A percentile compares a stretch with the other conserved stretches of the same genome.
phyloP scores from a whole-genome alignment of 2,888 invertebrate genomes.

The Caenorhabditis sinica region DNA sequence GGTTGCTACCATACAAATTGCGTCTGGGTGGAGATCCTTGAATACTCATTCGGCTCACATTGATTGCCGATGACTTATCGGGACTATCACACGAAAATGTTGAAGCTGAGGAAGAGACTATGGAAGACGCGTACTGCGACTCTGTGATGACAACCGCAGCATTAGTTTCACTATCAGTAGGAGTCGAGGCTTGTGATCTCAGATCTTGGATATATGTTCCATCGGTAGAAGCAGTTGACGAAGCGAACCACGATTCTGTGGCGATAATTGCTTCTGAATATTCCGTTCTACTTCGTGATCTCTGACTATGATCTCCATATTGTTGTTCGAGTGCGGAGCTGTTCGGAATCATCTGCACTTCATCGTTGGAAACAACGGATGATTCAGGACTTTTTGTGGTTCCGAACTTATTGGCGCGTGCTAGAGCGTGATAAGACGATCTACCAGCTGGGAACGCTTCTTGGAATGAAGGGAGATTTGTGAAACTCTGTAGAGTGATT shows the following conservation, averaged over 20 bases:
- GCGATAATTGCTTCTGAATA: neutral
- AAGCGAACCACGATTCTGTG: constrained; percentile 23
- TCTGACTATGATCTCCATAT: neutral
- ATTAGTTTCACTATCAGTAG: neutral
- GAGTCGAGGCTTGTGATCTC: neutral
- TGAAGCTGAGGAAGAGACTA: neutral
- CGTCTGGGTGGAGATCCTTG: neutral
- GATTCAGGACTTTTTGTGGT: no score
- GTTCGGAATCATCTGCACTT: no score
- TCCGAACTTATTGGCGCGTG: no score
- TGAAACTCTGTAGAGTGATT: neutral
- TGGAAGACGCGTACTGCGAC: neutral
- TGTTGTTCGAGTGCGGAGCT: no score
- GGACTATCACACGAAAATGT: neutral
- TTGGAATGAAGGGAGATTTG: no score
- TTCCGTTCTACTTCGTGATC: neutral
- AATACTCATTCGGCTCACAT: neutral
- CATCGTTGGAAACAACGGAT: no score
- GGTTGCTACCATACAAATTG: neutral
- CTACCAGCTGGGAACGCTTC: neutral
- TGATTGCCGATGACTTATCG: neutral
- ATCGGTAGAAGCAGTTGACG: neutral
- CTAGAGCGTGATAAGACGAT: neutral
- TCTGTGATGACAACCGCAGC: neutral
- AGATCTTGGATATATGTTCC: neutral